Conservation (phyloP, 2,888 invertebrate genomes). For the Bombylius discolor region DNA sequence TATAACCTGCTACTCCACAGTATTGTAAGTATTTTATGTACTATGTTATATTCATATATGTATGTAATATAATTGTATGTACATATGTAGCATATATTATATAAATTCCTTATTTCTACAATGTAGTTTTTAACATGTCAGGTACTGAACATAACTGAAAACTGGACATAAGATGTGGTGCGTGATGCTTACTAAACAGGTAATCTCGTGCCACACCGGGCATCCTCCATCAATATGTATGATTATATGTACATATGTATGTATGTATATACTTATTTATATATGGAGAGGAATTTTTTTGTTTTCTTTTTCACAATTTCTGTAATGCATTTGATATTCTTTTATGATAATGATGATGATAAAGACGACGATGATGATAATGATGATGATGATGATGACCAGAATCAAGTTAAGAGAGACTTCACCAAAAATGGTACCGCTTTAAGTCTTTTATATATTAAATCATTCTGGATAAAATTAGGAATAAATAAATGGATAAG, state of each 20-base stretch:
- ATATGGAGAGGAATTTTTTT: background rate
- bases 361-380: background rate
- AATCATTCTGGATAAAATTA: background rate
- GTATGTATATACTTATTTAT: background rate
- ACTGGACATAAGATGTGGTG: background rate
- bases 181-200: background rate
- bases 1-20: too few relatives aligned
- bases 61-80: background rate
- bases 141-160: background rate
- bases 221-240: background rate
- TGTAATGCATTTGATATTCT: background rate
- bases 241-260: background rate
- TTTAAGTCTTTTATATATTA: background rate
- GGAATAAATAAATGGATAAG: background rate
- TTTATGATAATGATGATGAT: too few relatives aligned
- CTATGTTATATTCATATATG: background rate
- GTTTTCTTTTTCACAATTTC: background rate
- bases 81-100: background rate
- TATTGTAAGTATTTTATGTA: too few relatives aligned
- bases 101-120: too few relatives aligned
- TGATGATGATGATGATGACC: background rate
- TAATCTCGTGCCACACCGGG: background rate
- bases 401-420: too few relatives aligned
- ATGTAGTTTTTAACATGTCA: background rate
- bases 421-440: background rate